Base-by-base conservation (phyloP, 37 sponge, comb jelly and placozoan species). In the Haliclona indistincta region DNA sequence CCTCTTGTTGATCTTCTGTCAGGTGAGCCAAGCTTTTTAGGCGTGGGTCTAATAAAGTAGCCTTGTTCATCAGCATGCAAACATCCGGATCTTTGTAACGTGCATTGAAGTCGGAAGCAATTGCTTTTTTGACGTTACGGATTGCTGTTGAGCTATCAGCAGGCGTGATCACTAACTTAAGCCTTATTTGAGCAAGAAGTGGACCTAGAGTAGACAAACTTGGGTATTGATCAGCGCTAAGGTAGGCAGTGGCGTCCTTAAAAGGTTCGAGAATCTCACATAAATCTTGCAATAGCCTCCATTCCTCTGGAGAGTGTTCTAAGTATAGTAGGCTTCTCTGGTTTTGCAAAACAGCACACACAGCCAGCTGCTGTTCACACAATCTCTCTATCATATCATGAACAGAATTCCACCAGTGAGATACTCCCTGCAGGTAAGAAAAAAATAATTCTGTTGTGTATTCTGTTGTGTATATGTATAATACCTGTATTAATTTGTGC, bases 291-390 rank as follows among this genome's bases (percentile, higher is more conserved):
- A 74, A 19, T 15, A 74, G 7, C 41, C 75, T 26, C 75, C 75
- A 74, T 32, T 74, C 75, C 33, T 1, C 61, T 3, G 75, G 75
- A 58, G 75, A 56, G 39, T 22, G 22, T 30, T 74, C 75, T 8
- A 74, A 26, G 37, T 74, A 61, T 0, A 74, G 44, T 6, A 74
- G 34, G 11, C 56, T 61, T 20, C 75, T 28, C 28, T 38, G 15
- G 1, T 20, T 38, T n/a, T 56, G 75, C 1, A 74, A 40, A 15
- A 74, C 61, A 56, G 75, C 75, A 56, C 36, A 23, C 3, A 74
- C 32, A 15, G 75, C 75, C 25, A 61, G 39, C 34, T 74, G 75
- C 26, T 74, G 62, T 35, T 74, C 75, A 74, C 75, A 74, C 4
- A 74, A 43, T 49, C 73, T 6, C 25, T 20, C 1, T 2, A 71